Base-by-base conservation (phyloP, 2,888 invertebrate species). In the Coremacera marginata region DNA sequence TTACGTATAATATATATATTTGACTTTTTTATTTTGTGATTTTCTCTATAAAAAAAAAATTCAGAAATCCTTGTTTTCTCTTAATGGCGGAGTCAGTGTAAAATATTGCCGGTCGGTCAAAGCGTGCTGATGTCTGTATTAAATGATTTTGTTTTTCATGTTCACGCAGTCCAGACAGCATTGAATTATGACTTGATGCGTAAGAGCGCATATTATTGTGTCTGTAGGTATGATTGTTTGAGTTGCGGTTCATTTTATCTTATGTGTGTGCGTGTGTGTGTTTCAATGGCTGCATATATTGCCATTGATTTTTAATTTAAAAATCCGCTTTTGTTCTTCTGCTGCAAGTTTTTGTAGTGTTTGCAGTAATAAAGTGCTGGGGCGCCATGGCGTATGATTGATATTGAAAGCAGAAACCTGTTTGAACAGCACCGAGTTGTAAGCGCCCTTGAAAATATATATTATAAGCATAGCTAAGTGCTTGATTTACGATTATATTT, bases 221-320 rank as follows among this genome's bases (percentile, higher is more conserved):
- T 2, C 27, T 27, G 11, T 60, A 9, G 7, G 8, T 60, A 22
- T 60, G 25, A 8, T 2, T 27, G 3, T 44, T 37, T 11, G 14
- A 44, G 44, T 44, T 2, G 44, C 11, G 44, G 11, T 44, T 44
- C 11, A 44, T 44, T 44, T 44, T 11, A 14, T 44, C 44, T 44
- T 44, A 31, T 65, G 67, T 9, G 37, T 57, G 0, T 60, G 68
- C 19, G 60, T 27, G n/a, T 52, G 73, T 52, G 52, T 62, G 27
- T 49, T 31, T n/a, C 7, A 9, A 62, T 31, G 5, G 3, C 37
- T 16, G 51, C 31, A 19, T 73, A 25, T 73, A 11, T 70, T 27
- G 14, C 34, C 57, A 75, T 60, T 75, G 62, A 75, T 75, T 67
- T 70, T 37, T 60, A 9, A 31, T 76, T 63, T 76, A 2, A n/a